Base-by-base conservation (phyloP, 2,888 invertebrate genomes). In the Agrochola litura region DNA sequence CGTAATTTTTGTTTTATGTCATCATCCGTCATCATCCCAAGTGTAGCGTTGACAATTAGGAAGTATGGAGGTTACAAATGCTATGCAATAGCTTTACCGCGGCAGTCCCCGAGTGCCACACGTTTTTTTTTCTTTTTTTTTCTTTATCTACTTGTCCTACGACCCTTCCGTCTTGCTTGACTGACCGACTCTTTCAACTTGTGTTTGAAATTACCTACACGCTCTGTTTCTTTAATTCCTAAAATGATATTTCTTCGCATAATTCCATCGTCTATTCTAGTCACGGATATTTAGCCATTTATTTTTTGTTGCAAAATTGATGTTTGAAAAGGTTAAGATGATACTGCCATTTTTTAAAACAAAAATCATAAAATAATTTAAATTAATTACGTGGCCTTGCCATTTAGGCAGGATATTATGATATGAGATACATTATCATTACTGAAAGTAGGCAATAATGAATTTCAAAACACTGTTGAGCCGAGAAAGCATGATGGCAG, bases 301-400 rank as follows among this genome's bases (percentile, higher is more conserved):
- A 0, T 6, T 56, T 67, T 43, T 78, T 30, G 19, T 71, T 77
- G 1, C 65, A 66, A 61, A 73, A 49, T 67, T 12, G 1, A 22
- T 30, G 1, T 60, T 25, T 54, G 63, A 67, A 74, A 79, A 70
- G 66, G 46, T 77, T 73, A 63, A 71, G 6, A 37, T 58, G 16
- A 69, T 22, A 41, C 2, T 66, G 30, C 2, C 8, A 43, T 46
- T 30, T 46, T 58, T 49, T 67, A 10, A 70, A 9, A n/a, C 14
- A 60, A 30, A 46, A 73, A 61, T 41, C 3, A 22, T 37, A 49
- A 68, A 54, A 70, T 73, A 10, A 60, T 67, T 70, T 71, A 73
- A 77, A 76, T 73, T 54, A 3, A 78, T 69, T 69, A 76, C 41
- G 74, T 83, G 84, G 76, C 74, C 73, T 81, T 81, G 78, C 49